These are phyloP conservation scores for Dinoponera quadriceps DNA, from an alignment of 1,140 invertebrate species.

Conservation along the genomic window DNA sequence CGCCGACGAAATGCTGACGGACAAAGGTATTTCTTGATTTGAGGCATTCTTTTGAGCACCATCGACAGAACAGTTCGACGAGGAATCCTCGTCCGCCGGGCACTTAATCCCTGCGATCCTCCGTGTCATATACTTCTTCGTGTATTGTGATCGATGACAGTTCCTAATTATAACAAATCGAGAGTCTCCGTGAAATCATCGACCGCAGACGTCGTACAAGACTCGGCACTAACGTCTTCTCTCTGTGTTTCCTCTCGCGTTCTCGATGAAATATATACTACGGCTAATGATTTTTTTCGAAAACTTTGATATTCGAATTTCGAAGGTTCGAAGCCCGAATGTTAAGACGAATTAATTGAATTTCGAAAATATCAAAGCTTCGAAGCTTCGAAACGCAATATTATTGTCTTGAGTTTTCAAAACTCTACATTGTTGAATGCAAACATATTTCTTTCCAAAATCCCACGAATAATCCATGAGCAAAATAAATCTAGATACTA, in stretches of 20 bases:
- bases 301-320: too few relatives aligned
- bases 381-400: too few relatives aligned
- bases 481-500: too few relatives aligned
- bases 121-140: background rate
- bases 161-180: background rate
- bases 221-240: slow-evolving; percentile 35
- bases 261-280: slow-evolving; percentile 29
- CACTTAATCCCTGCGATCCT: slow-evolving; percentile 11
- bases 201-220: slow-evolving; percentile 17
- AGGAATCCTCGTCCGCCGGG: slow-evolving; percentile 3
- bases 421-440: too few relatives aligned
- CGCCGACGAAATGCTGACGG: slow-evolving; percentile 89
- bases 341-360: too few relatives aligned
- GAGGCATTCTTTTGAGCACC: slow-evolving; percentile 42
- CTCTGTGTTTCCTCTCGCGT: slow-evolving; percentile 25
- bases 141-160: slow-evolving; percentile 8
- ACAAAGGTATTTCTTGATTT: slow-evolving; percentile 88
- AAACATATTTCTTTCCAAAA: too few relatives aligned
- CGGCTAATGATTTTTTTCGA: too few relatives aligned
- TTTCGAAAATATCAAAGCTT: too few relatives aligned
- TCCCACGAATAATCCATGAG: too few relatives aligned
- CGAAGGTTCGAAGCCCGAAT: too few relatives aligned
- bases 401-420: too few relatives aligned
- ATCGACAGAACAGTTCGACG: slow-evolving; percentile 28
- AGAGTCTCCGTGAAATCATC: slow-evolving; percentile 1